phyloP scores from a whole-genome alignment of 92 coral and sea anemone species.

The Umimayanthus kanabou region DNA sequence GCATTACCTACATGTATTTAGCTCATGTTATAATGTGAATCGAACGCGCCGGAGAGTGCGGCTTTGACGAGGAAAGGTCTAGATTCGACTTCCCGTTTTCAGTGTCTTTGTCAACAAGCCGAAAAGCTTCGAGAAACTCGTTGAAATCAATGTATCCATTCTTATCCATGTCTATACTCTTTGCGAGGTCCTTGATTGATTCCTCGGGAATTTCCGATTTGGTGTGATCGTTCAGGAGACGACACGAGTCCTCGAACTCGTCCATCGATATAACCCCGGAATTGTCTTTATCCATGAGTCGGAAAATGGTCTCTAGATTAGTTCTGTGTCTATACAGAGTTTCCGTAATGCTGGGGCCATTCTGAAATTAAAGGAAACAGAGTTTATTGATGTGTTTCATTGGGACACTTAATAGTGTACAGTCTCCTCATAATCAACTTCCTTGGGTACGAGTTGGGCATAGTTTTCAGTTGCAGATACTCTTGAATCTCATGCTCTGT shows the following conservation, averaged over 20 bases:
- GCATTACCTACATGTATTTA: neutral
- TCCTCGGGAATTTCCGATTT: constrained; percentile 83
- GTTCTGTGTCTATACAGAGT: constrained; percentile 90
- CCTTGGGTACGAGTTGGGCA: neutral
- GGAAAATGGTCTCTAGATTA: constrained; percentile 93
- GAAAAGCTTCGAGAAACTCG: constrained; percentile 94
- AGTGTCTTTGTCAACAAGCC: constrained; percentile 69
- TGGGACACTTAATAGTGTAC: neutral
- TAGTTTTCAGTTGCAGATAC: too few species aligned
- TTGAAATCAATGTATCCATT: constrained; percentile 94
- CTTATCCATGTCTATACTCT: constrained; percentile 90
- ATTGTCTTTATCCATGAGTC: constrained; percentile 94
- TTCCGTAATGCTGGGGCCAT: constrained; percentile 95
- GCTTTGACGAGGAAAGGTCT: constrained; percentile 17
- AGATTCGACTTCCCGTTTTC: constrained; percentile 25
- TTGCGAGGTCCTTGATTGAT: constrained; percentile 86
- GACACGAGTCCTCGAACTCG: constrained; percentile 84
- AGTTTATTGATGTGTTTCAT: neutral
- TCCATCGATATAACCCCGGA: constrained; percentile 94
- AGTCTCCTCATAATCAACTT: neutral
- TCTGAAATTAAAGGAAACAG: constrained; percentile 48
- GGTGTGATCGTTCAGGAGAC: constrained; percentile 82
- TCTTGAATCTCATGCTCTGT: too few species aligned
- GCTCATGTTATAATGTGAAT: constrained; percentile 32
- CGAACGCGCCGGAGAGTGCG: constrained; percentile 28